These are phyloP conservation scores for Lamellibrachia columna DNA, from an alignment of 2,888 invertebrate species.

Conservation along the genomic window DNA sequence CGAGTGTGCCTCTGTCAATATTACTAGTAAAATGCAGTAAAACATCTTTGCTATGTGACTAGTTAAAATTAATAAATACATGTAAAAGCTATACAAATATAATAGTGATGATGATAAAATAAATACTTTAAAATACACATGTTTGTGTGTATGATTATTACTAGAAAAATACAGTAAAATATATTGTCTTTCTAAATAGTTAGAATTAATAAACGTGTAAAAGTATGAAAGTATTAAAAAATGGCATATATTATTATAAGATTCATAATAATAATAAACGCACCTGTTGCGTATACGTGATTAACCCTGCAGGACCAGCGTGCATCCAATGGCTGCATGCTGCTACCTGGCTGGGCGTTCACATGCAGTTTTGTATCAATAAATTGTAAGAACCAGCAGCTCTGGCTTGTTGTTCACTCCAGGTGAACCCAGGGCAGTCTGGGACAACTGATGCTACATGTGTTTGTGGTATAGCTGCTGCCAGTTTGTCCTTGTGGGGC, in stretches of 20 bases:
- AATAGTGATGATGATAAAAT: no score
- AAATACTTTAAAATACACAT: neutral
- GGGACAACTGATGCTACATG: neutral
- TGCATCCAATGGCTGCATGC: neutral
- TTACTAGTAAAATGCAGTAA: no score
- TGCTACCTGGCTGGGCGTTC: neutral
- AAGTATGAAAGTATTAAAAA: no score
- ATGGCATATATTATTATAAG: no score
- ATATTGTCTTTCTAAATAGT: no score
- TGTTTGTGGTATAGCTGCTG: neutral
- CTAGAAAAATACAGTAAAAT: neutral
- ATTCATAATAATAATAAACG: no score
- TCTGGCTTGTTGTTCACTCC: neutral
- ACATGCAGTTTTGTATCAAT: neutral
- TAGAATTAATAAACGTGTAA: no score
- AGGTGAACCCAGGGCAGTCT: neutral
- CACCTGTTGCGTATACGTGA: neutral
- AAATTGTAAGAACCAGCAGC: neutral
- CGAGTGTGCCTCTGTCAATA: no score
- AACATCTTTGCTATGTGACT: no score
- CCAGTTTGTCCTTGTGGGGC: neutral
- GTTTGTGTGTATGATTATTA: neutral
- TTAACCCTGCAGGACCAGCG: neutral
- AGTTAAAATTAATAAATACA: no score
- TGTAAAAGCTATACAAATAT: no score